Percentiles rank a stretch among this genome's conserved stretches.
These are phyloP conservation scores for Mionectes macconnelli DNA, from an alignment of 2,113 vertebrate species.

Conservation along the genomic window DNA sequence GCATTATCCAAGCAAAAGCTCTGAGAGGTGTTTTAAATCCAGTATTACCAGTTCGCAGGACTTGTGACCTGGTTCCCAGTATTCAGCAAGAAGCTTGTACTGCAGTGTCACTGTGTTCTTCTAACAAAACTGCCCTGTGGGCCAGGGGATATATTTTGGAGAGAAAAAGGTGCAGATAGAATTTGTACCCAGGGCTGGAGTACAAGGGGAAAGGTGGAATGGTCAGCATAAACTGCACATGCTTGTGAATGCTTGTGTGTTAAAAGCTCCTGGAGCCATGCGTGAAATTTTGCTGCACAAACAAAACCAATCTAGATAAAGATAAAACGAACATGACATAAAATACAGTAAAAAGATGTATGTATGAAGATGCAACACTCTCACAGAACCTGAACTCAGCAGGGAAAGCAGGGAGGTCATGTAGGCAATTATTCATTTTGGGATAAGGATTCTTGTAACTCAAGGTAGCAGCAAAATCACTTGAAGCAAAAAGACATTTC, in stretches of 20 bases:
- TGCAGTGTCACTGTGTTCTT: background rate
- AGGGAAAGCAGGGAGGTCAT: background rate
- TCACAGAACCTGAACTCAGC: background rate
- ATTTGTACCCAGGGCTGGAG: background rate
- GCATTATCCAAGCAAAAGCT: background rate
- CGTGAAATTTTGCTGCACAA: background rate
- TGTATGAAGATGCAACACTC: background rate
- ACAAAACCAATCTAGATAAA: background rate
- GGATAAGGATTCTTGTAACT: background rate
- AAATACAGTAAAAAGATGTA: background rate
- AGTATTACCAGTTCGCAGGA: background rate
- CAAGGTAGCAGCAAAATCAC: background rate
- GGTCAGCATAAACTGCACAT: background rate
- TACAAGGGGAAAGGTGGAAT: background rate
- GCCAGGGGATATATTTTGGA: background rate
- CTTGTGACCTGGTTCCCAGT: background rate
- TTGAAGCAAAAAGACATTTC: background rate
- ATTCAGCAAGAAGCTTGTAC: background rate
- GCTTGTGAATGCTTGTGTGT: background rate
- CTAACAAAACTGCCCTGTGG: background rate
- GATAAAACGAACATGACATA: background rate
- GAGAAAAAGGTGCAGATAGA: background rate
- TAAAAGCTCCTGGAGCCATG: background rate
- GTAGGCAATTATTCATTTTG: background rate
- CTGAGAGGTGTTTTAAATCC: background rate